phyloP scores from a whole-genome alignment of 2,113 vertebrate species.

The Tragulus kanchil region DNA sequence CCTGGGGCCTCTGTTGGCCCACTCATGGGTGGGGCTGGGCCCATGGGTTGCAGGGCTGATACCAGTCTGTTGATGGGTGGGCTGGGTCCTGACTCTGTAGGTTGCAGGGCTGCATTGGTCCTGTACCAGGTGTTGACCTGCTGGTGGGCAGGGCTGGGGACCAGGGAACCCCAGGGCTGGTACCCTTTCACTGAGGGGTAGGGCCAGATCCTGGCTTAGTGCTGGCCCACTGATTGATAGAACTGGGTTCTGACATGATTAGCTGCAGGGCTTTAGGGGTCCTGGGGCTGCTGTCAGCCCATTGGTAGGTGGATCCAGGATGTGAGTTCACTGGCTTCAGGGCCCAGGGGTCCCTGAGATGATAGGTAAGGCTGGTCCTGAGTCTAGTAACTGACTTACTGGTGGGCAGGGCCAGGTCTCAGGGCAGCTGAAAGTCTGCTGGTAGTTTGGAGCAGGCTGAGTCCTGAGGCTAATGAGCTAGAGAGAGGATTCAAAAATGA shows the following conservation, averaged over 20 bases:
- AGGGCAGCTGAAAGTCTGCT: background rate
- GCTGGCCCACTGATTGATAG: background rate
- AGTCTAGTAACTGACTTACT: background rate
- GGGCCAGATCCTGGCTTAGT: background rate
- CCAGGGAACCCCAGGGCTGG: background rate
- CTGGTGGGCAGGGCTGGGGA: background rate
- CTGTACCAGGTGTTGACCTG: background rate
- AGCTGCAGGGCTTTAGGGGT: background rate
- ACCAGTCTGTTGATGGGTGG: no score
- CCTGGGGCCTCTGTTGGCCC: no score
- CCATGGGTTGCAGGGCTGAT: no score
- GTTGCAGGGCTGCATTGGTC: no score
- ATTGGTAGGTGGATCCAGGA: background rate
- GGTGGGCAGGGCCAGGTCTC: background rate
- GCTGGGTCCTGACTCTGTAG: no score
- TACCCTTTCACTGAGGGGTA: background rate
- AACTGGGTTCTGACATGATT: background rate
- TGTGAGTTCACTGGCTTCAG: background rate
- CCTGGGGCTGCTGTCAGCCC: background rate
- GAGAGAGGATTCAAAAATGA: background rate
- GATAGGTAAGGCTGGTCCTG: background rate
- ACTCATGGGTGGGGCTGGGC: no score
- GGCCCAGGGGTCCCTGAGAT: background rate
- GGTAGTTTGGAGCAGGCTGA: background rate
- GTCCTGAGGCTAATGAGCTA: background rate